Evolutionary conservation across 92 coral and sea anemone genomes (phyloP).

Genomic region (Porites divaricata): DNA sequence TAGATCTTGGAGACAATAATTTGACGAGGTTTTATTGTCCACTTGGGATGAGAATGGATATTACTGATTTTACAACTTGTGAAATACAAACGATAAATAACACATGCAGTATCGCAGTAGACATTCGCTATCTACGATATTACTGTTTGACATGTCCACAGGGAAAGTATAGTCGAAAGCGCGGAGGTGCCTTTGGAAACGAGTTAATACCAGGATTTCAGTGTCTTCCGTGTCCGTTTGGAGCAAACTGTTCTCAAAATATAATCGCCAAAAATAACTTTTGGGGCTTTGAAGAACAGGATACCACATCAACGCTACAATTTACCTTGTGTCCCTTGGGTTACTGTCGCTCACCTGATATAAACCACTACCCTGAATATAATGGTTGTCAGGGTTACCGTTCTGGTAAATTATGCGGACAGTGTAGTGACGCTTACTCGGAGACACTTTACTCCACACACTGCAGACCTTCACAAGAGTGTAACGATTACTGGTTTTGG

Average conservation of each 20-base stretch:
- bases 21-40: constrained; percentile 50
- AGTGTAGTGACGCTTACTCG: constrained; percentile 61
- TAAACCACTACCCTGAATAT: constrained; percentile 16
- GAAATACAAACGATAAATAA: neutral
- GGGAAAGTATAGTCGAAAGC: constrained; percentile 60
- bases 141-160: constrained; percentile 37
- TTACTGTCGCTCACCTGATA: constrained; percentile 68
- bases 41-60: constrained; percentile 27
- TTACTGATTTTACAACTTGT: neutral
- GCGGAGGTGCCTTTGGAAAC: constrained; percentile 46
- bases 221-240: constrained; percentile 77
- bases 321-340: constrained; percentile 74
- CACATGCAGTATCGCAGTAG: neutral
- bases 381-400: constrained; percentile 83
- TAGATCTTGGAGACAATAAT: constrained; percentile 37
- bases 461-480: constrained; percentile 51
- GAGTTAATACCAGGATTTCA: constrained; percentile 17
- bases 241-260: constrained; percentile 69
- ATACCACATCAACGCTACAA: constrained; percentile 44
- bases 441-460: constrained; percentile 74
- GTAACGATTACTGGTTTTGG: constrained; percentile 80
- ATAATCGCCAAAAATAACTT: constrained; percentile 66
- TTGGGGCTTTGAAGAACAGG: constrained; percentile 62
- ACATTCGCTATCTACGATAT: constrained; percentile 9
- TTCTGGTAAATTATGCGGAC: constrained; percentile 74